These are phyloP conservation scores for Chrysodeixis includens DNA, from an alignment of 2,888 invertebrate species.

Conservation along the genomic window DNA sequence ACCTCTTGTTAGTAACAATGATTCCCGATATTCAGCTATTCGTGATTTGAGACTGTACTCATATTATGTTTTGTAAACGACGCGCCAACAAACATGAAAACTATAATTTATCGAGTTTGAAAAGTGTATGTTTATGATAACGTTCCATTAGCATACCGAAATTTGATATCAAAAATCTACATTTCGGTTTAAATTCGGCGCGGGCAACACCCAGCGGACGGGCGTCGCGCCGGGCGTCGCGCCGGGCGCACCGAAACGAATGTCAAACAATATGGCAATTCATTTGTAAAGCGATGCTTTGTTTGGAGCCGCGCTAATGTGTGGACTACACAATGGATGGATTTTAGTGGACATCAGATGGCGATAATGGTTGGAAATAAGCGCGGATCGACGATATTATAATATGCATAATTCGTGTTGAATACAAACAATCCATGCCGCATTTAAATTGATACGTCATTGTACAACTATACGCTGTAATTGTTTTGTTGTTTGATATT, in stretches of 20 bases:
- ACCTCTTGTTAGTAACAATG: too few relatives aligned
- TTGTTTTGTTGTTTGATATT: not conserved
- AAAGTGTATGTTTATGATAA: conserved; percentile 2
- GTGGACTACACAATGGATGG: conserved; percentile 33
- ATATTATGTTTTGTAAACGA: too few relatives aligned
- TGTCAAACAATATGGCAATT: conserved; percentile 54
- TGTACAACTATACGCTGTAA: not conserved
- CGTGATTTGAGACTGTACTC: too few relatives aligned
- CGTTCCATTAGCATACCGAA: conserved; percentile 15
- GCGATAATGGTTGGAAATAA: conserved; percentile 35
- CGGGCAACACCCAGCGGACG: conserved; percentile 22
- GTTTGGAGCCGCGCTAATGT: conserved; percentile 48
- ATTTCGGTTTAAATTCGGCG: conserved; percentile 39
- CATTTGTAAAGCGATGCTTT: conserved; percentile 55
- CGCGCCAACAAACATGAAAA: too few relatives aligned
- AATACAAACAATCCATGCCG: not conserved
- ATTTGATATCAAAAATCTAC: conserved; percentile 34
- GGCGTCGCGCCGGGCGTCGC: conserved; percentile 1
- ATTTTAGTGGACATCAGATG: conserved; percentile 47
- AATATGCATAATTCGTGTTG: not conserved
- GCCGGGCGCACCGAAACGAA: not conserved
- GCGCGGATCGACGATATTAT: conserved; percentile 16
- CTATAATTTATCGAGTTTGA: not conserved
- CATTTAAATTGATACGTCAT: conserved; percentile 4
- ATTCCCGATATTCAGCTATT: too few relatives aligned